Evolutionary conservation across 1,140 invertebrate species (phyloP).

Genomic region (Wasmannia auropunctata): DNA sequence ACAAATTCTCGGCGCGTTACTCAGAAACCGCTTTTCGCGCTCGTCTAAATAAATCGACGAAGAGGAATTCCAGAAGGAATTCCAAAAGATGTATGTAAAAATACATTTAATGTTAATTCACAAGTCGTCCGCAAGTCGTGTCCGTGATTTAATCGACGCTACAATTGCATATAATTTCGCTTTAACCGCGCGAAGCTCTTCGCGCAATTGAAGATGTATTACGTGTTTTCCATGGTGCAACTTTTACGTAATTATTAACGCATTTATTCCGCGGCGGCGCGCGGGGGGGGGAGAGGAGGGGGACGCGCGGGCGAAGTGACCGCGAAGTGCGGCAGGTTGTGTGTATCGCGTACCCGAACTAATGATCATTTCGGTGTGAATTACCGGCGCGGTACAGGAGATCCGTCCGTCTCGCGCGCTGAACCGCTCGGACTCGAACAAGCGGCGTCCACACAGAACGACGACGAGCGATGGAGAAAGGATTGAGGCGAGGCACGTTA

Average conservation of each 20-base stretch:
- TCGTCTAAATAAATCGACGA: not conserved
- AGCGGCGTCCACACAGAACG: not conserved
- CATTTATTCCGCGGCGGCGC: not conserved
- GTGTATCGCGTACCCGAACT: slow-evolving; percentile 36
- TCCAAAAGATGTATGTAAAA: too few relatives aligned
- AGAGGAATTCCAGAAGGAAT: not conserved
- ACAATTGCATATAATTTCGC: not conserved
- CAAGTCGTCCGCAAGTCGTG: too few relatives aligned
- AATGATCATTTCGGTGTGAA: slow-evolving; percentile 36
- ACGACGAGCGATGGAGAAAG: slow-evolving; percentile 20
- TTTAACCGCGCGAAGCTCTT: not conserved
- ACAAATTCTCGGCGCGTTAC: not conserved
- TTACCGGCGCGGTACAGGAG: too few relatives aligned
- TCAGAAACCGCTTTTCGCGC: not conserved
- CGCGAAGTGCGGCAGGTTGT: not conserved
- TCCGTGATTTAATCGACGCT: not conserved
- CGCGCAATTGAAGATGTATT: not conserved
- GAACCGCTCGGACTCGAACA: slow-evolving; percentile 1
- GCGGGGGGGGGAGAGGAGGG: too few relatives aligned
- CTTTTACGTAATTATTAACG: not conserved
- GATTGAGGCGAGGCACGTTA: slow-evolving; percentile 18
- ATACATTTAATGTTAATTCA: too few relatives aligned
- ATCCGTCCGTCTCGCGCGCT: not conserved
- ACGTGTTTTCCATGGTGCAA: not conserved
- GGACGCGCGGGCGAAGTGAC: not conserved